A percentile compares a stretch with the other conserved stretches of the same genome.
Evolutionary conservation across 2,113 vertebrate species (phyloP).

Genomic region (Hystrix brachyura): DNA sequence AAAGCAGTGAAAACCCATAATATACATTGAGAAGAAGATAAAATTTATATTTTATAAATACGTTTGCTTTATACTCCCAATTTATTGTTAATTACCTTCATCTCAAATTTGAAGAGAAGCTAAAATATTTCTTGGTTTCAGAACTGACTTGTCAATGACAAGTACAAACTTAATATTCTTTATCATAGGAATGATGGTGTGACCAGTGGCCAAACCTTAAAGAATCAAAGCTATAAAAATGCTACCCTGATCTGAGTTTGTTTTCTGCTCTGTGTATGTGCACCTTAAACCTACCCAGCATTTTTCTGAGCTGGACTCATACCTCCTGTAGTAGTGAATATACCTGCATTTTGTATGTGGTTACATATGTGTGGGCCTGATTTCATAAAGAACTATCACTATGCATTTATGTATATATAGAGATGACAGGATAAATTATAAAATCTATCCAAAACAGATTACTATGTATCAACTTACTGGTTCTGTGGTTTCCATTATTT

Average conservation of each 20-base stretch:
- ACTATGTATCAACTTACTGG: not conserved
- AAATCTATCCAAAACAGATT: not conserved
- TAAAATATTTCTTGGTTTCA: not conserved
- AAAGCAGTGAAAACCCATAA: not conserved
- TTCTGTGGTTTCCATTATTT: not conserved
- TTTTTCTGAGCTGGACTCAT: not conserved
- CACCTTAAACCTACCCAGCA: not conserved
- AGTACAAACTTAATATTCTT: not conserved
- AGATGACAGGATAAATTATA: not conserved
- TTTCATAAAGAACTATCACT: not conserved
- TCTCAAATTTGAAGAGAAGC: not conserved
- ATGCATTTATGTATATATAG: not conserved
- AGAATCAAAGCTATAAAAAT: constrained; percentile 13
- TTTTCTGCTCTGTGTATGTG: not conserved
- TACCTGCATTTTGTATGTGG: fast-evolving
- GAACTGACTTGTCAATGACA: not conserved
- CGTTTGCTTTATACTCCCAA: not conserved
- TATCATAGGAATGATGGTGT: not conserved
- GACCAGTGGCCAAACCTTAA: not conserved
- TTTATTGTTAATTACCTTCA: not conserved
- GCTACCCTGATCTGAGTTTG: not conserved
- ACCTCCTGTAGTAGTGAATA: not conserved
- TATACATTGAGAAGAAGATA: not conserved
- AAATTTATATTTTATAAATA: not conserved
- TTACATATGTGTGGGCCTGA: not conserved